Evolutionary conservation across 2,113 vertebrate species (phyloP).

Genomic region (Onychostruthus taczanowskii): DNA sequence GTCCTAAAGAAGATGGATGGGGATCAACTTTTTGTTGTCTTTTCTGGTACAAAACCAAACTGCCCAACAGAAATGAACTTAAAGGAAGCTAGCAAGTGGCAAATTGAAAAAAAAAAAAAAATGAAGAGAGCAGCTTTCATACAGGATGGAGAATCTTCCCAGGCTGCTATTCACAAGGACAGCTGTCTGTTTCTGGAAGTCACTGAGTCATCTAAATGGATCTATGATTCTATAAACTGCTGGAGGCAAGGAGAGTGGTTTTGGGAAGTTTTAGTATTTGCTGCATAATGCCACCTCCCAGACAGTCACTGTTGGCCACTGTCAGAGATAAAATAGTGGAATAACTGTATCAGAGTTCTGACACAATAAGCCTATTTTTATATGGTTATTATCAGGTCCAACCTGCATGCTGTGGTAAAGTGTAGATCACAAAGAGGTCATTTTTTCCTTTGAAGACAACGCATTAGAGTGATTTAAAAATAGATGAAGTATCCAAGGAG

Average conservation of each 20-base stretch:
- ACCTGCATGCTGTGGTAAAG: not conserved
- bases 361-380: not conserved
- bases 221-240: not conserved
- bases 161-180: not conserved
- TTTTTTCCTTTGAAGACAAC: not conserved
- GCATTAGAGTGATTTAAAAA: conserved; percentile 3
- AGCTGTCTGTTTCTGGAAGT: not conserved
- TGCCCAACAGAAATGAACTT: not conserved
- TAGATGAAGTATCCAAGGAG: not conserved
- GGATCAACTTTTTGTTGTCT: not conserved
- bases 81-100: not conserved
- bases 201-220: not conserved
- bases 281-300: not conserved
- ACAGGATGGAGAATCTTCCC: not conserved
- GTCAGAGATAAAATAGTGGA: not conserved
- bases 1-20: not conserved
- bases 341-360: not conserved
- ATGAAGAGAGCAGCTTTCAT: not conserved
- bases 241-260: not conserved
- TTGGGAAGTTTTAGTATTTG: not conserved
- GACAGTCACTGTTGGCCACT: not conserved
- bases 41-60: not conserved
- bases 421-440: not conserved
- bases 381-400: not conserved
- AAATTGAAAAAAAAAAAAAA: not conserved